Conservation (phyloP, 2,888 invertebrate genomes). For the Ophion slaviceki region DNA sequence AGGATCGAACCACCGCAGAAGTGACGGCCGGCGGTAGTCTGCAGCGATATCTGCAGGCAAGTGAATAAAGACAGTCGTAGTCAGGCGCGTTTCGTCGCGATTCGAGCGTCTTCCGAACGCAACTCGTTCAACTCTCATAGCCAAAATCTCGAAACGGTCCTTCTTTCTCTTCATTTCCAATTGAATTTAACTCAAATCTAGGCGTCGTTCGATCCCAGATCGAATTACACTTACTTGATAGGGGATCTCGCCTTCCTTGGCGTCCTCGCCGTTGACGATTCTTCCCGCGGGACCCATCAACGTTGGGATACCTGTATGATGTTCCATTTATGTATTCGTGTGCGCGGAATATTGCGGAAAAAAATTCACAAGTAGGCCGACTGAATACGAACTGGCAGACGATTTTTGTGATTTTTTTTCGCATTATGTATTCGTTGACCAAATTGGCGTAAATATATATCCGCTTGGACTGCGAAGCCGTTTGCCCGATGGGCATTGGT, state of each 20-base stretch:
- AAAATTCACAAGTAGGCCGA: background rate
- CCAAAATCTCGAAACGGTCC: background rate
- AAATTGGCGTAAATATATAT: no score
- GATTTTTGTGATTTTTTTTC: no score
- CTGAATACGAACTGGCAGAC: background rate
- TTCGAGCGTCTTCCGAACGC: background rate
- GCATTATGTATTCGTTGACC: no score
- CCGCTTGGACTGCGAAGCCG: no score
- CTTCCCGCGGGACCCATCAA: constrained; percentile 37
- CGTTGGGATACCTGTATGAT: constrained; percentile 38
- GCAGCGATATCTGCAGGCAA: constrained; percentile 20
- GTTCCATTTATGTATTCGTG: constrained; percentile 1
- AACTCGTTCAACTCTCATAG: background rate
- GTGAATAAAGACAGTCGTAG: background rate
- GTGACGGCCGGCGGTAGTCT: background rate
- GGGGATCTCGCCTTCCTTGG: constrained; percentile 73
- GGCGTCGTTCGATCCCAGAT: background rate
- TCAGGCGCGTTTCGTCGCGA: background rate
- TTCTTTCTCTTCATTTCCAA: background rate
- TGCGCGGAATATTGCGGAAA: background rate
- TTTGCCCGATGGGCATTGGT: no score
- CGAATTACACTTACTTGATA: constrained; percentile 72
- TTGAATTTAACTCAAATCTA: background rate
- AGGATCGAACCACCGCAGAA: constrained; percentile 24
- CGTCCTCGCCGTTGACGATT: constrained; percentile 71